Evolutionary conservation across 2,888 invertebrate species (phyloP).

Genomic region (Tenthredo notha): DNA sequence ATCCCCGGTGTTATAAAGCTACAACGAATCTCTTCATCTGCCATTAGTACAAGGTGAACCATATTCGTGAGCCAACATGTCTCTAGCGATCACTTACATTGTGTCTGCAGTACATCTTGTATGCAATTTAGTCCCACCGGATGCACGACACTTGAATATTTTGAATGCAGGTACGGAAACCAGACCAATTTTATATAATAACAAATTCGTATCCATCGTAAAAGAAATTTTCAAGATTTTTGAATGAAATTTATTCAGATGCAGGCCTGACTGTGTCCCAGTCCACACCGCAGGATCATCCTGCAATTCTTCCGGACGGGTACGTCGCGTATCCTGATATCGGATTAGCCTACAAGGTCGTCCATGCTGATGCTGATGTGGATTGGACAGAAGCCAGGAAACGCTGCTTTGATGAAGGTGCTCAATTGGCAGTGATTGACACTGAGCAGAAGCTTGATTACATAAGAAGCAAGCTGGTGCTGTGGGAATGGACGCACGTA

Average conservation of each 20-base stretch:
- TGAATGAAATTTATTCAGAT: neutral
- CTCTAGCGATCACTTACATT: neutral
- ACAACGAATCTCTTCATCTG: neutral
- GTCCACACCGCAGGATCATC: neutral
- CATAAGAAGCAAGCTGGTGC: neutral
- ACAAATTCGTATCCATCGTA: neutral
- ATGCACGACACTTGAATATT: neutral
- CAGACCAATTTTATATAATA: no score
- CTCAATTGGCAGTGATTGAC: neutral
- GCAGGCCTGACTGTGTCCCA: neutral
- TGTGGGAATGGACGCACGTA: neutral
- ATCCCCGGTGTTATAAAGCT: neutral
- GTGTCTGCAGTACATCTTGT: conserved; percentile 2
- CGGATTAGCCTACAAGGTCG: neutral
- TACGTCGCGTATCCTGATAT: neutral
- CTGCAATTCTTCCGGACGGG: neutral
- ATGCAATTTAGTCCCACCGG: neutral
- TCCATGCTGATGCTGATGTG: neutral
- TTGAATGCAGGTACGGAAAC: neutral
- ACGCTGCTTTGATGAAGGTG: neutral
- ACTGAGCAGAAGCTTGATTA: neutral
- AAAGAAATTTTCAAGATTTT: neutral
- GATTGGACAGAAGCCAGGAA: neutral
- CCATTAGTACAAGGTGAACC: neutral
- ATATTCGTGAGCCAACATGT: neutral